Base-by-base conservation (phyloP, 2,113 vertebrate genomes). In the Motacilla alba region DNA sequence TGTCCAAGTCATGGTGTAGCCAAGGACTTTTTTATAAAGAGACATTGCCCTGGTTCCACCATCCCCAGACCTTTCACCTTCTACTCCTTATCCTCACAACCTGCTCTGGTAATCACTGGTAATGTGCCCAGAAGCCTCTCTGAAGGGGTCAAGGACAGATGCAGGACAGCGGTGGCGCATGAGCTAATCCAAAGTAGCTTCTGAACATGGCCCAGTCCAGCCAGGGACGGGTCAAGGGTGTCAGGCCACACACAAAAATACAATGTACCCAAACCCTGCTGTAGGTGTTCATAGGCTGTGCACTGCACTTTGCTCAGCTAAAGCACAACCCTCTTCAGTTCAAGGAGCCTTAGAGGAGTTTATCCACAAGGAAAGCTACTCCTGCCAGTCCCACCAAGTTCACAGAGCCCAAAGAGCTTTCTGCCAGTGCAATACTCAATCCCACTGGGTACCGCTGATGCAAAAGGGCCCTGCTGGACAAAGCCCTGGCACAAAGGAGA, bases 261-360 rank as follows among this genome's bases (percentile, higher is more conserved):
- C 35, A 52, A 14, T 0, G 0, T 82, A 77, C 70, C 46, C 77
- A 64, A 0, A 77, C 0, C 0, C 14, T 5, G 2, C 41, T 35
- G 35, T 8, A 6, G 24, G 21, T 7, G 1, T 44, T 41, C 0
- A 0, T 17, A 79, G 11, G 28, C 82, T 47, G 11, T 9, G 23
- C 15, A 23, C n/a, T 59, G 44, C 5, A 1, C 37, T 83, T 58
- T 41, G 33, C 37, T 64, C 3, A 1, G 47, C 15, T 62, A 63
- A 81, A 84, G 35, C 28, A 73, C 18, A 68, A 59, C 19, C 18
- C 3, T 39, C 13, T n/a, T 56, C 58, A 70, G 62, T 90, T 84
- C 74, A 60, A 49, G n/a, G 30, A 76, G 37, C 28, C 33, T 46
- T 44, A 22, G 47, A 23, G 22, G 33, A 79, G 64, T 49, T 63